phyloP scores from a whole-genome alignment of 23 tunicate genomes.

The Diplosoma virens region DNA sequence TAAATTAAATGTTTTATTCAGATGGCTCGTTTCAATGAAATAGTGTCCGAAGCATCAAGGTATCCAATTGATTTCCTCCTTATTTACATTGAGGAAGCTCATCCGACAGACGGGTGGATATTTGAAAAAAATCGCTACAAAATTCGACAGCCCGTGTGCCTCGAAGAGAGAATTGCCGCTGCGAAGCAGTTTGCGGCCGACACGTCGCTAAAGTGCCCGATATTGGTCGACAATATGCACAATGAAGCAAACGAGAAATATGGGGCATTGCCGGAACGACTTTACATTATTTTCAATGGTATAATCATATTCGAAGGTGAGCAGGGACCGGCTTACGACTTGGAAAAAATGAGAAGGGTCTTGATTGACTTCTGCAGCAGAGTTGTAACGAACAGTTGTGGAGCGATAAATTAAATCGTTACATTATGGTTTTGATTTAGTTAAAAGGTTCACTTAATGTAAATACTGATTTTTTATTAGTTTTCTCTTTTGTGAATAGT shows the following conservation, averaged over 20 bases:
- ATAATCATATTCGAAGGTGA: slow-evolving; percentile 30
- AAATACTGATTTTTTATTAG: too few relatives aligned
- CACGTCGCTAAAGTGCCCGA: slow-evolving; percentile 19
- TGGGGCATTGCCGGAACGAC: slow-evolving; percentile 57
- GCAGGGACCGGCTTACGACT: too few relatives aligned
- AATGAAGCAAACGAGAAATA: slow-evolving; percentile 48
- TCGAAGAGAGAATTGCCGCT: slow-evolving; percentile 25
- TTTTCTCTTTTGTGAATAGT: too few relatives aligned
- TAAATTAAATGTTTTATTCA: too few relatives aligned
- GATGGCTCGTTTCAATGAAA: too few relatives aligned
- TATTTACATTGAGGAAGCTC: slow-evolving; percentile 63
- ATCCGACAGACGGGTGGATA: slow-evolving; percentile 36
- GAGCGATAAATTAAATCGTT: too few relatives aligned
- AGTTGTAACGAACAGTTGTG: too few relatives aligned
- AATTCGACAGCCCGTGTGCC: background rate
- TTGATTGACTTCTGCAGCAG: too few relatives aligned
- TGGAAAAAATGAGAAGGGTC: too few relatives aligned
- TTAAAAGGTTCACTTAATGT: too few relatives aligned
- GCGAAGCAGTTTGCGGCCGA: slow-evolving; percentile 28
- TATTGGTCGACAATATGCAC: slow-evolving; percentile 36
- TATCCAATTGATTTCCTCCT: slow-evolving; percentile 41
- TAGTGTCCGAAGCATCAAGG: too few relatives aligned
- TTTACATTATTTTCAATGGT: slow-evolving; percentile 37
- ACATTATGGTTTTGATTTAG: too few relatives aligned
- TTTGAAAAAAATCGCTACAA: slow-evolving; percentile 29